Base-by-base conservation (phyloP, 2,888 invertebrate species). In the Drosophila barbarae region DNA sequence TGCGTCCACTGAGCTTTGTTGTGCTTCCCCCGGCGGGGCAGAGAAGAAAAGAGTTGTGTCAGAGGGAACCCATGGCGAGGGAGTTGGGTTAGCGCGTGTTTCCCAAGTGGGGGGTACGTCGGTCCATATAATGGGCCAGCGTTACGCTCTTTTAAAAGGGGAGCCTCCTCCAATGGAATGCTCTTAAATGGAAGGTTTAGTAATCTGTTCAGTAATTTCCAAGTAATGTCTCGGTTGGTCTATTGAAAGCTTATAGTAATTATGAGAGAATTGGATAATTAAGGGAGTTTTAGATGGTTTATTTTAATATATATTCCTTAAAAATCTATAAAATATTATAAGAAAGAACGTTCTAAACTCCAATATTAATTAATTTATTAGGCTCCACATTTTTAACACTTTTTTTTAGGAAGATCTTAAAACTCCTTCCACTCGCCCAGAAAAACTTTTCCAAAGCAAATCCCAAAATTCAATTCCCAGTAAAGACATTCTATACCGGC, bases 401-500 rank as follows among this genome's bases (percentile, higher is more conserved):
- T 26, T 23, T 4, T 7, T 26, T 26, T 26, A n/a, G 26, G 7
- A 26, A 26, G 6, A 9, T 30, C 12, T 12, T 1, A 8, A 18
- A 30, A 3, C 18, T 12, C 1, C n/a, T 35, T 39, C 2, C 35
- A n/a, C 36, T 21, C 12, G n/a, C n/a, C 3, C 8, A 9, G 1
- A 5, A 64, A 13, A 64, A 13, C 5, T 21, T 44, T 47, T 28
- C 15, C 21, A 21, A 18, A n/a, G 13, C 21, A 35, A 21, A 42
- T 36, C 30, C n/a, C 12, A 18, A n/a, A 18, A 39, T 18, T 18
- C 58, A 71, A 58, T 79, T 79, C 85, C 59, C 23, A 15, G 83
- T 77, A 84, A 68, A 52, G 83, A 79, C 35, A 79, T 80, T 80
- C 84, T 77, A 79, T 79, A 79, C 81, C 85, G 79, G 79, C 79